Evolutionary conservation across 2,797 vertebrate genomes (phyloP).

Genomic region (Rhodeus uyekii): DNA sequence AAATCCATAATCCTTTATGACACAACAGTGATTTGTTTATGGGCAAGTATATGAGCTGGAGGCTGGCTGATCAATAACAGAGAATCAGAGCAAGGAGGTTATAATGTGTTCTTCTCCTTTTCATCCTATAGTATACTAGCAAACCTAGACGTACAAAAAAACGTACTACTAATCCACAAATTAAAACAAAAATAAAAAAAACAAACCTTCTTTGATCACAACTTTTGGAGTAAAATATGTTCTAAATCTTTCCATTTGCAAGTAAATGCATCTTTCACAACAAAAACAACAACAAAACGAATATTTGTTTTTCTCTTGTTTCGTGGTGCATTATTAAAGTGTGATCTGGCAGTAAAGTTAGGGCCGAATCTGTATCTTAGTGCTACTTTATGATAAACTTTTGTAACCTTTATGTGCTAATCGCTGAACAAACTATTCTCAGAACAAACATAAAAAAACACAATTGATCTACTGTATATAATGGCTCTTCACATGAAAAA

Average conservation of each 20-base stretch:
- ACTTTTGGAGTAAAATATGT: background rate
- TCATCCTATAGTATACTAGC: constrained; percentile 13
- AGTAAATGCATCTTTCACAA: background rate
- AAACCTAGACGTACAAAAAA: background rate
- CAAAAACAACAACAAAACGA: background rate
- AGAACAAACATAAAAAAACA: no score
- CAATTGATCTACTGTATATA: no score
- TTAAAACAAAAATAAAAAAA: background rate
- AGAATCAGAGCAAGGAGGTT: constrained; percentile 53
- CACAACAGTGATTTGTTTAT: constrained; percentile 71
- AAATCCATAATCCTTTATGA: constrained; percentile 71
- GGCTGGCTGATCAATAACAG: constrained; percentile 64
- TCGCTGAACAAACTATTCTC: no score
- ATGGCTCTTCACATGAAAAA: no score
- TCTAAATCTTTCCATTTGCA: background rate
- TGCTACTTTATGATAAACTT: no score
- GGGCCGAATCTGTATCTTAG: no score
- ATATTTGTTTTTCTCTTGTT: background rate
- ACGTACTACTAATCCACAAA: constrained; percentile 38
- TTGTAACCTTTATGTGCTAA: no score
- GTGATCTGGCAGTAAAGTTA: no score
- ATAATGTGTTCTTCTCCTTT: background rate
- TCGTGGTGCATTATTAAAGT: background rate
- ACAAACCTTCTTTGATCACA: background rate
- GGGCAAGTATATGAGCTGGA: constrained; percentile 65